Evolutionary conservation across 2,888 invertebrate genomes (phyloP), one percentile per base, ranked within the genome.

Genomic region (Acleris sparsana): DNA sequence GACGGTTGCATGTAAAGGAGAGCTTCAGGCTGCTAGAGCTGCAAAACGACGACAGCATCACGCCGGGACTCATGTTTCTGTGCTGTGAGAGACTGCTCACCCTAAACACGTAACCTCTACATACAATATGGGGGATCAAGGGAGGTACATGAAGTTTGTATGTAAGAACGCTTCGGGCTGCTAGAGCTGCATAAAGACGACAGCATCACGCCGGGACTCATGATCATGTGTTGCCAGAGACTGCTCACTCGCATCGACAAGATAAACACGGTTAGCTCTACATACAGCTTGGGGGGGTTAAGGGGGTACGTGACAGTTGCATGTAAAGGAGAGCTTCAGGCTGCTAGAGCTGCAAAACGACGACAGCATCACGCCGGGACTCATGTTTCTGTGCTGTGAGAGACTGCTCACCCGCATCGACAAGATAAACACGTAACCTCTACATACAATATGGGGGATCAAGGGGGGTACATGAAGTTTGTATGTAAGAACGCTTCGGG

Each of bases 371-470:
- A 97, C 97, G 0, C 97, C 98, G 0, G 96, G 95, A 69, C 94
- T 96, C 69, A 98, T 98, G 98, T 97, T 98, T 67, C 88, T 95
- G 64, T 97, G 97, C 77, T 96, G 97, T 79, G 93, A 95, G 75
- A 93, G 95, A 53, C 87, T 99, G 62, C 87, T 97, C 9, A 92
- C 91, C 33, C 82, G 88, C 69, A 82, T 82, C 39, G 88, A 88
- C 58, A 79, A 82, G 68, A 76, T 92, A 11, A 80, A 84, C 64
- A 75, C 70, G 75, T 90, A 74, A 78, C 78, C 73, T 59, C 11
- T n/a, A 43, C 5, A 56, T 22, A 33, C 33, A 33, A 3, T 2
- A 0, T 33, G 25, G 33, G 33, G 33, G 7, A 29, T 7, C 7
- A 7, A 29, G n/a, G 9, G 29, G 29, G 29, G 7, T 29, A 7